Evolutionary conservation across 2,113 vertebrate genomes (phyloP), one percentile per base, ranked within the genome.

Genomic region (Cyprinus carpio): DNA sequence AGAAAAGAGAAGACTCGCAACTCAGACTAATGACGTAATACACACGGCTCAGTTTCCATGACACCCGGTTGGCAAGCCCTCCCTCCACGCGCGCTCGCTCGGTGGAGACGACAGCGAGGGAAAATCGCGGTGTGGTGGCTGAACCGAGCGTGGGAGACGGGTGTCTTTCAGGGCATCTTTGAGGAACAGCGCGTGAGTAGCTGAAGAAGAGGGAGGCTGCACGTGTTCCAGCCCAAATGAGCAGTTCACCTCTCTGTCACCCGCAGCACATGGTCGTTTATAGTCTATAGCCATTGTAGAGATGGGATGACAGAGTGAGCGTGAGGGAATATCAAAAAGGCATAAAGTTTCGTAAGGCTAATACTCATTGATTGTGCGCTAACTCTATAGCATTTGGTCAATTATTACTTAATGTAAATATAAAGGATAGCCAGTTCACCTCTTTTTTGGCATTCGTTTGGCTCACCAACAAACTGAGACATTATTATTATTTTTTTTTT

Each of bases 61-160:
- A 86, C 85, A 89, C 87, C 85, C 79, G 86, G 89, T 87, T 89
- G 67, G 77, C 86, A 69, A 88, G 88, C 76, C 51, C 37, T 29
- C 65, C 25, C 60, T 71, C 13, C 58, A 46, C n/a, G 72, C 89
- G 87, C 83, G 87, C 83, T 58, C 40, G 7, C 75, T 72, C 8
- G 7, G 46, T 74, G 74, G 64, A 83, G 82, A 86, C 67, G 54
- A 85, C 88, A 89, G 82, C 69, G 88, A 87, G 65, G 83, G 90
- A 46, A 89, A 87, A 90, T 91, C 92, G 90, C 91, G 37, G 49
- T 40, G 84, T 81, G 29, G 54, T 81, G 37, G 75, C 31, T 83
- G 75, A 82, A 82, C 87, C 92, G 89, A 87, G 88, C 83, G 90
- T 91, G 71, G 91, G 92, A 90, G 85, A 87, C 87, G 84, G 86